Conservation (phyloP, 2,888 invertebrate genomes). For the Limnephilus rhombicus region DNA sequence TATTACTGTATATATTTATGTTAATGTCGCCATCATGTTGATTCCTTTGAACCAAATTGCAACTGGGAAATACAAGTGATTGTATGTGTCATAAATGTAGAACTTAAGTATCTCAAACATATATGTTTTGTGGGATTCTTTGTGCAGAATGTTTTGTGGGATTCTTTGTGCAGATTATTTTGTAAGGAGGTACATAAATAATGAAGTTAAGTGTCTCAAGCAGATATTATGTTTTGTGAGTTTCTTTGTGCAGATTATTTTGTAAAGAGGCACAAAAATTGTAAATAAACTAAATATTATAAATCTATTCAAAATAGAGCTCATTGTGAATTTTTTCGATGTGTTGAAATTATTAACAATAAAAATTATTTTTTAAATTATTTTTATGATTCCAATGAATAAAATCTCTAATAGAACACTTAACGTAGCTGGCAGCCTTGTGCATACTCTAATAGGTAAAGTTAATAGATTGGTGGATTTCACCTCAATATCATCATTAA, state of each 20-base stretch:
- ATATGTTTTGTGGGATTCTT: not conserved
- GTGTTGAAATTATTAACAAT: conserved; percentile 37
- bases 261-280: conserved; percentile 32
- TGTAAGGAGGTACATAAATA: conserved; percentile 20
- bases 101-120: conserved; percentile 49
- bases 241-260: not conserved
- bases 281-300: conserved; percentile 43
- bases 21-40: conserved; percentile 58
- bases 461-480: not conserved
- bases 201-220: conserved; percentile 47
- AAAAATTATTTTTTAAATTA: conserved; percentile 28
- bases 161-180: not conserved
- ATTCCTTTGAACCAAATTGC: conserved; percentile 43
- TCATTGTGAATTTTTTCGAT: conserved; percentile 42
- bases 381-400: not conserved
- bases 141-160: not conserved
- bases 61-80: conserved; percentile 59
- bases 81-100: conserved; percentile 64
- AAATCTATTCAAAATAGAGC: conserved; percentile 22
- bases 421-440: not conserved
- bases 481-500: too few relatives aligned
- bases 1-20: conserved; percentile 57
- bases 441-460: not conserved
- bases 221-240: not conserved
- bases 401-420: not conserved